Percentiles rank a stretch among this genome's conserved stretches.
Conservation (phyloP, 2,113 vertebrate genomes). For the Cheirogaleus medius region DNA sequence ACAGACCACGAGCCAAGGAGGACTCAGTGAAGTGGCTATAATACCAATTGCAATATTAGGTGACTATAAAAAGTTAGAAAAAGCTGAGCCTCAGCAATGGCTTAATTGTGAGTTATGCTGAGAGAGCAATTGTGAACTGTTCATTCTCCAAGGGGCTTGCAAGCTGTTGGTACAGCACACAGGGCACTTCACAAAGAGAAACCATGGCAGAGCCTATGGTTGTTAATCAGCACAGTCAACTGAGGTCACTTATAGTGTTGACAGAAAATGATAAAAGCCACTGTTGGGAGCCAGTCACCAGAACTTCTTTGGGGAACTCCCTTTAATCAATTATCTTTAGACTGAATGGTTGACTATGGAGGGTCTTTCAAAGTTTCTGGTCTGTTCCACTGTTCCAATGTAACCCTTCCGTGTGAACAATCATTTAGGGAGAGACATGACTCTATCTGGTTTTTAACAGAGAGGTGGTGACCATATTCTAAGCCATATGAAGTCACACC, state of each 20-base stretch:
- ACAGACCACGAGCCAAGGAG: not conserved
- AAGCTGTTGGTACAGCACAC: not conserved
- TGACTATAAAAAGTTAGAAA: not conserved
- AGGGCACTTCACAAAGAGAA: not conserved
- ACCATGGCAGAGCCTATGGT: not conserved
- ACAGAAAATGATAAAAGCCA: slow-evolving; percentile 11
- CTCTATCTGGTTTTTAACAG: not conserved
- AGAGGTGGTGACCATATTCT: slow-evolving; percentile 13
- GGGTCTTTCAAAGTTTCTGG: slow-evolving; percentile 6
- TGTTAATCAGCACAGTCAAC: not conserved
- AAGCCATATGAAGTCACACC: not conserved
- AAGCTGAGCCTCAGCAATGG: not conserved
- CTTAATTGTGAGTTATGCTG: not conserved
- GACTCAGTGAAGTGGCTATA: not conserved
- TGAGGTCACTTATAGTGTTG: not conserved
- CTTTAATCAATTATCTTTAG: slow-evolving; percentile 7
- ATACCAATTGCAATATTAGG: not conserved
- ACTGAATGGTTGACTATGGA: not conserved
- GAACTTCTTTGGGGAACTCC: slow-evolving; percentile 2
- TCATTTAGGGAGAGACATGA: not conserved
- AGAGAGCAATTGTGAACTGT: not conserved
- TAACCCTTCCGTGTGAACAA: not conserved
- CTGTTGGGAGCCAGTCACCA: not conserved
- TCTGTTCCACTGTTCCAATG: not conserved
- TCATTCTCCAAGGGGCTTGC: not conserved